Evolutionary conservation across 1,140 invertebrate species (phyloP).

Genomic region (Nymphalis io): DNA sequence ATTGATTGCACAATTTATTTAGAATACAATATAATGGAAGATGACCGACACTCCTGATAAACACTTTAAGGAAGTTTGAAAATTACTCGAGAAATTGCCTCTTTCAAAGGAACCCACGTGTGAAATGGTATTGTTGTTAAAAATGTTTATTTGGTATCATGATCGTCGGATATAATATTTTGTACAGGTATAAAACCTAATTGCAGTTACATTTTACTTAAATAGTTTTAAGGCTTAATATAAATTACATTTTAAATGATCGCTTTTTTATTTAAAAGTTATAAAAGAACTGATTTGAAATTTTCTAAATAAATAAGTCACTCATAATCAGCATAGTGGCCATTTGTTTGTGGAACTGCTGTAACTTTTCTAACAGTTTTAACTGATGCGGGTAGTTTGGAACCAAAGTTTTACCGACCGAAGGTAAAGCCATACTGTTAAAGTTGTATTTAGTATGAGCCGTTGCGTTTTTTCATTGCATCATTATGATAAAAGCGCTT

Average conservation of each 20-base stretch:
- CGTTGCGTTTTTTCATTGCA: too few relatives aligned
- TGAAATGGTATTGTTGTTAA: slow-evolving; percentile 49
- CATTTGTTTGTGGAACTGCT: neutral
- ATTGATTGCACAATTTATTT: neutral
- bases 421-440: neutral
- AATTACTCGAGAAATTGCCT: slow-evolving; percentile 50
- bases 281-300: too few relatives aligned
- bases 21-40: slow-evolving; percentile 20
- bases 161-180: too few relatives aligned
- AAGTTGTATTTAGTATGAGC: too few relatives aligned
- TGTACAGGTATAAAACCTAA: too few relatives aligned
- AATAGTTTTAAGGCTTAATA: neutral
- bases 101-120: slow-evolving; percentile 50
- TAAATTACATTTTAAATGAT: too few relatives aligned
- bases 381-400: neutral
- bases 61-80: slow-evolving; percentile 22
- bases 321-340: neutral
- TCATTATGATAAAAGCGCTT: too few relatives aligned
- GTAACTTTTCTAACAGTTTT: slow-evolving; percentile 2
- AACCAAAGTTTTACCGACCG: neutral
- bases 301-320: too few relatives aligned
- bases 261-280: too few relatives aligned
- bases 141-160: neutral
- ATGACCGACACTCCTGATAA: slow-evolving; percentile 26
- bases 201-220: neutral